Evolutionary conservation across 2,797 vertebrate genomes (phyloP).

Genomic region (Gambelia wislizenii): DNA sequence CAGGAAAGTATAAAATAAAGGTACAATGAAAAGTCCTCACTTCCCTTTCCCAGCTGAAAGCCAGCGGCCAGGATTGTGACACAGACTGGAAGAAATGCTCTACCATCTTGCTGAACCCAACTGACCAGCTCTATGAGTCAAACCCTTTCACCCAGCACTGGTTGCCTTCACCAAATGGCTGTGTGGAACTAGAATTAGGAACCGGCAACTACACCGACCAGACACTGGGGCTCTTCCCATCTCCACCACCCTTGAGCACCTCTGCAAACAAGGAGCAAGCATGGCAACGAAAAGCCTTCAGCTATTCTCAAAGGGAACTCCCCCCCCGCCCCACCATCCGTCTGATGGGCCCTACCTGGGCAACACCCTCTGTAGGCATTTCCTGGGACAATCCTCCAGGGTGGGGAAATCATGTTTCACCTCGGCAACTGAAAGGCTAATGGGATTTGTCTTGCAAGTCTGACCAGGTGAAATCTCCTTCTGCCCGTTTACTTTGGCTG

Average conservation of each 20-base stretch:
- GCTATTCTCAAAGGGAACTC: no score
- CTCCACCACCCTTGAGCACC: no score
- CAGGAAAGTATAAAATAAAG: background rate
- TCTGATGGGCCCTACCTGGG: conserved; percentile 36
- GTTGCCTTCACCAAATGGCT: background rate
- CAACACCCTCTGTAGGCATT: conserved; percentile 46
- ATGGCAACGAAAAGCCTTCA: no score
- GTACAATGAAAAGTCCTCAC: background rate
- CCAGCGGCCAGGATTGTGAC: background rate
- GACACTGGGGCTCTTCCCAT: background rate
- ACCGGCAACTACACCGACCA: no score
- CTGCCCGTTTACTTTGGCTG: conserved; percentile 34
- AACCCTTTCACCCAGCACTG: background rate
- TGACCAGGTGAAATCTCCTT: background rate
- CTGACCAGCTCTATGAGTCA: background rate
- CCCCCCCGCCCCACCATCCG: background rate
- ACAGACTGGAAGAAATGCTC: background rate
- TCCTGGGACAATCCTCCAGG: background rate
- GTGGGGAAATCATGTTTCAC: background rate
- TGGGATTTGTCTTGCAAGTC: background rate
- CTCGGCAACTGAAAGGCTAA: background rate
- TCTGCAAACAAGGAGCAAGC: background rate
- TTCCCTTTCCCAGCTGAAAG: background rate
- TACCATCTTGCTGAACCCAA: no score
- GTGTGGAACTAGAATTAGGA: background rate